Conservation (phyloP, 2,888 invertebrate genomes). For the Cantharis lateralis region DNA sequence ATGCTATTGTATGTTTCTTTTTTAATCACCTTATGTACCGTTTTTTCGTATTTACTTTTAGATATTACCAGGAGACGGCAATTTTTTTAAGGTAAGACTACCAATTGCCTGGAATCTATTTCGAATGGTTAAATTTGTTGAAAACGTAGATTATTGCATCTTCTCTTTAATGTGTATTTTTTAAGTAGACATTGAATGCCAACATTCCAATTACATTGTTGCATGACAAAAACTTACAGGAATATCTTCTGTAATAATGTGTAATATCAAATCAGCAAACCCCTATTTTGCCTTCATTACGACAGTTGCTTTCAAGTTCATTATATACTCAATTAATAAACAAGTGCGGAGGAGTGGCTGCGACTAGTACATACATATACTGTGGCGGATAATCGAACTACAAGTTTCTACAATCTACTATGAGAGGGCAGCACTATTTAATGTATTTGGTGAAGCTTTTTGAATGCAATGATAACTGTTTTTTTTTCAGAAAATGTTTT, state of each 20-base stretch:
- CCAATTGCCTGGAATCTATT: background rate
- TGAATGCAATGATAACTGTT: background rate
- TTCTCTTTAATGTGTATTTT: background rate
- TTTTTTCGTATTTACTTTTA: conserved; percentile 20
- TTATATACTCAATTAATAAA: too few relatives aligned
- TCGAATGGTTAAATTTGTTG: background rate
- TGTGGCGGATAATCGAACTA: background rate
- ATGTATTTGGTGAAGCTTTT: background rate
- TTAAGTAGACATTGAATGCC: background rate
- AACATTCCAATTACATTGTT: background rate
- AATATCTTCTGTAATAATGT: background rate
- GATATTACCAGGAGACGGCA: conserved; percentile 27
- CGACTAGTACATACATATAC: too few relatives aligned
- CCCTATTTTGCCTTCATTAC: background rate
- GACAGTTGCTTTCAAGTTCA: too few relatives aligned
- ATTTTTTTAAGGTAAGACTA: conserved; percentile 27
- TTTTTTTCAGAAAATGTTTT: background rate
- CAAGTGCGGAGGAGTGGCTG: too few relatives aligned
- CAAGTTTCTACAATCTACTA: background rate
- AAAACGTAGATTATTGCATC: background rate
- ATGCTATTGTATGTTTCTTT: background rate
- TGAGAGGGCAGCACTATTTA: background rate
- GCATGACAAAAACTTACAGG: background rate
- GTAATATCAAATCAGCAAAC: background rate
- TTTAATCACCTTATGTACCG: background rate